Evolutionary conservation across 35 echinoderm and acorn worm species (phyloP), one percentile per base, ranked within the genome.

Genomic region (Heliocidaris erythrogramma): DNA sequence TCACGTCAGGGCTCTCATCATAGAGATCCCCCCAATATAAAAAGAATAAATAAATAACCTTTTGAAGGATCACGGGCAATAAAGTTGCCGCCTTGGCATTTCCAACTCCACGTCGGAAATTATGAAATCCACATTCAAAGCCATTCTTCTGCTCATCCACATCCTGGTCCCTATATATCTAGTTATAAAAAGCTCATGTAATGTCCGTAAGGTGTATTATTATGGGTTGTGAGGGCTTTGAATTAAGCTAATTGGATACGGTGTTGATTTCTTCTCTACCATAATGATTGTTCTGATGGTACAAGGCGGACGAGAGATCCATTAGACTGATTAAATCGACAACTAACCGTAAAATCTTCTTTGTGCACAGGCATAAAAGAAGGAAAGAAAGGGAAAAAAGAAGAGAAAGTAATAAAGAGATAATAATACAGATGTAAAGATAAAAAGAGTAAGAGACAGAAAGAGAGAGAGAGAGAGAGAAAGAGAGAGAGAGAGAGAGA

Each of bases 241-340:
- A 89, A 89, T 89, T 89, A 89, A 89, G 30, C 87, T 89, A 89
- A 89, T 89, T 89, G 87, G 87, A 89, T 48, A 89, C 31, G 87
- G 87, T 89, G 87, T 89, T 89, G 87, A 9, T 48, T 89, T 89
- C 32, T 14, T 48, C 87, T 89, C 32, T 89, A 48, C 14, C 8
- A 48, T 14, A 89, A 89, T 47, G 24, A 89, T 89, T 48, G 47
- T 89, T 89, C 65, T 78, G 65, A 78, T 78, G 65, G 65, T 78
- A 78, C 65, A 78, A 24, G 65, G 65, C 65, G 65, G 65, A n/a
- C 27, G 65, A 7, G 7, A n/a, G 65, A 78, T 78, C 65, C 65
- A 78, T 78, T 78, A 78, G 65, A 78, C 65, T 78, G 65, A 78
- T 78, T 78, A 78, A n/a, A 78, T 78, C 65, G 27, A 42, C 12